phyloP scores from a whole-genome alignment of 2,797 vertebrate genomes.

The Aselliscus stoliczkanus region DNA sequence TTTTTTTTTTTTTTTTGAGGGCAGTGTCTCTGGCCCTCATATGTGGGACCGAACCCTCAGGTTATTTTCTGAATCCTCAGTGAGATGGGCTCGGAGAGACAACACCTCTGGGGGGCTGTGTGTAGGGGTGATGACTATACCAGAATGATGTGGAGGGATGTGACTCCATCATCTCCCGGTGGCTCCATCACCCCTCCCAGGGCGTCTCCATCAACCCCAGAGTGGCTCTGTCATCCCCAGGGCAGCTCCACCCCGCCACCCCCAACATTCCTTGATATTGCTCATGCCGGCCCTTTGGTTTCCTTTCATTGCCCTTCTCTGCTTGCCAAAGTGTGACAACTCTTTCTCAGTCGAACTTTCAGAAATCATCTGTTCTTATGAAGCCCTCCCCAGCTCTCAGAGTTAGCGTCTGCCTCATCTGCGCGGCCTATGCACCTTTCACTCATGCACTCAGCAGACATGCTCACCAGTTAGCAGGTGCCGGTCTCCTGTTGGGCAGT shows the following conservation, averaged over 20 bases:
- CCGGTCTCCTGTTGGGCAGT: background rate
- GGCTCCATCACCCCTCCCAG: too few relatives aligned
- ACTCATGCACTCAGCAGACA: background rate
- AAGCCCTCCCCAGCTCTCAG: background rate
- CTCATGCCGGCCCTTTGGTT: background rate
- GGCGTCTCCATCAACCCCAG: too few relatives aligned
- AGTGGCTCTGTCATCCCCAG: background rate
- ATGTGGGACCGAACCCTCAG: too few relatives aligned
- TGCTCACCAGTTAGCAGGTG: background rate
- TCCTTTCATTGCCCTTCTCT: background rate
- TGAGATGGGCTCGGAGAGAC: background rate
- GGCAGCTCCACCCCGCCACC: background rate
- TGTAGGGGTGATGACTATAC: rapidly evolving
- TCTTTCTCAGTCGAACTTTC: background rate
- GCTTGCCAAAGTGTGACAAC: background rate
- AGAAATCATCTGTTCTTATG: background rate
- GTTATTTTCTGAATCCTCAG: background rate
- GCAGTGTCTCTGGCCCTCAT: too few relatives aligned
- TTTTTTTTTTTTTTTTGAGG: too few relatives aligned
- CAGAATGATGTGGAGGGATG: background rate
- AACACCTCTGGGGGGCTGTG: background rate
- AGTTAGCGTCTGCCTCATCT: background rate
- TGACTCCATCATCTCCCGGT: too few relatives aligned
- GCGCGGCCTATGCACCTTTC: background rate
- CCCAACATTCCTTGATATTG: background rate